Base-by-base conservation (phyloP, 2,888 invertebrate species). In the Erannis defoliaria region DNA sequence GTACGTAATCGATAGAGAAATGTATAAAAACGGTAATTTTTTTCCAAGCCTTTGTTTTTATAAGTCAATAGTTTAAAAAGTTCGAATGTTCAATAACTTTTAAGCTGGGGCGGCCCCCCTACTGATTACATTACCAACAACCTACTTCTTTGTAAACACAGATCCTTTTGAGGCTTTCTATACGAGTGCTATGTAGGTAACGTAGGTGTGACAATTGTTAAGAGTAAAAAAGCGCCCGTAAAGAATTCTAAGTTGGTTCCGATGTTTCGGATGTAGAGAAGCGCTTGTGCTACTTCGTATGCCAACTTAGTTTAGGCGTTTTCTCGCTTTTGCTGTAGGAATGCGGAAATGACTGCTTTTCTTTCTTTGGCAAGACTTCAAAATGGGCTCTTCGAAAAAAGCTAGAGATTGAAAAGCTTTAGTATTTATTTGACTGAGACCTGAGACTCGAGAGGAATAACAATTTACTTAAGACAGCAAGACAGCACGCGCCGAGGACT, bases 201-300 rank as follows among this genome's bases (percentile, higher is more conserved):
- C 33, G 18, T 14, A 50, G 35, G 40, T 49, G 50, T 33, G 42
- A 31, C 26, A 43, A 23, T 23, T 23, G n/a, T 40, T 43, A 33
- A 9, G 29, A 31, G 29, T 9, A 14, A 60, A 73, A 61, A 68
- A 70, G 66, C 65, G 73, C 74, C 67, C 68, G 62, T 54, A 54
- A 55, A 63, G 81, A 81, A 80, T 81, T 65, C 60, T 76, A 80
- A 82, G 70, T 74, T 70, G 60, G 60, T 66, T 66, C 58, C 58
- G 35, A 42, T 68, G 68, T 69, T 67, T 66, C 56, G 65, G 61
- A 69, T 60, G 67, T 69, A 33, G 6, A 21, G 8, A 38, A 16
- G 19, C 14, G 42, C 57, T 55, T 57, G 62, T 64, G 53, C 71
- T 62, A 63, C 76, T 68, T 58, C 56, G 37, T 10, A 37, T 18